A percentile compares a stretch with the other conserved stretches of the same genome.
Conservation (phyloP, 2,888 invertebrate species). For the Rhagonycha fulva region DNA sequence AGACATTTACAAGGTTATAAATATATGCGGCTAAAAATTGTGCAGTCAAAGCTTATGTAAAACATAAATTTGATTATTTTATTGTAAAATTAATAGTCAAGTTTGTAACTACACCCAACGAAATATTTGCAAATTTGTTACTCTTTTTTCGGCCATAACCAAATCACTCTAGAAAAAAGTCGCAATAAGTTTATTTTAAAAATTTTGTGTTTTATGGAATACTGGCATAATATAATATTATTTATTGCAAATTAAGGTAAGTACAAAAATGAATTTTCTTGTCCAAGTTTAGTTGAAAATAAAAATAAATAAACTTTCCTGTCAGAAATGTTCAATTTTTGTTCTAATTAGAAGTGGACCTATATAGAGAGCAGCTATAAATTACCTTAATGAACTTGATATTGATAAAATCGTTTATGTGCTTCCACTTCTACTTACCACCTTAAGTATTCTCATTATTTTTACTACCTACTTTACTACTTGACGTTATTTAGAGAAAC, state of each 20-base stretch:
- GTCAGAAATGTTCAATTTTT: slow-evolving; percentile 26
- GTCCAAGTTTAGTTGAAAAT: slow-evolving; percentile 13
- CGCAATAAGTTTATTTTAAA: background rate
- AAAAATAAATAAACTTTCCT: slow-evolving; percentile 28
- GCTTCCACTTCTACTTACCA: slow-evolving; percentile 36
- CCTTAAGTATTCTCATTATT: slow-evolving; percentile 12
- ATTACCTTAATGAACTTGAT: slow-evolving; percentile 41
- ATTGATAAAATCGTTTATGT: slow-evolving; percentile 37
- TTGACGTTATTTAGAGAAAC: background rate
- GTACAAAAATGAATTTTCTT: slow-evolving; percentile 3
- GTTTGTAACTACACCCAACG: background rate
- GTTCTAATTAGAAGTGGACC: slow-evolving; percentile 28
- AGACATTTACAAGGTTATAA: slow-evolving; percentile 1
- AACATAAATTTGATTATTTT: background rate
- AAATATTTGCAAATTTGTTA: background rate
- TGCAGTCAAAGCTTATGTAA: background rate
- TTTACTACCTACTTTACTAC: background rate
- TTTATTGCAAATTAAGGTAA: background rate
- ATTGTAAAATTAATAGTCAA: background rate
- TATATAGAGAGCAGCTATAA: slow-evolving; percentile 32
- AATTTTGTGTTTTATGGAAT: background rate
- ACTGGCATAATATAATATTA: too few relatives aligned
- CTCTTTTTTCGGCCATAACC: background rate
- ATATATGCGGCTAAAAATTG: slow-evolving; percentile 1
- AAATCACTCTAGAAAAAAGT: background rate